Base-by-base conservation (phyloP, 1,140 invertebrate species). In the Sarcophaga peregrina region DNA sequence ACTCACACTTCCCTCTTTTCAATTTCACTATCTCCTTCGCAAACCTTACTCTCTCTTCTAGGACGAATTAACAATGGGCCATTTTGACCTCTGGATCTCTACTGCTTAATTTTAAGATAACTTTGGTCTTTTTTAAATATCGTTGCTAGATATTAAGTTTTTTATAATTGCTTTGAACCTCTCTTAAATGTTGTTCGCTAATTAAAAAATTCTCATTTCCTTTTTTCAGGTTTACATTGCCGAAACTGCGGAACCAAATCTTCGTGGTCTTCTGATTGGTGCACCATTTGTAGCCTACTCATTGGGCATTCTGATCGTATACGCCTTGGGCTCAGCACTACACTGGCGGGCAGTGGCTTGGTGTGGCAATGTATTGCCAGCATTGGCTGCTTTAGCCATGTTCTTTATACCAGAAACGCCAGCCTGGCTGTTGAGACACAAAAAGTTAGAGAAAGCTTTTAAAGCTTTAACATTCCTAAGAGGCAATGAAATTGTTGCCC, bases 361-460 rank as follows among this genome's bases (percentile, higher is more conserved):
- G 84, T 91, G 93, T 20, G 93, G 93, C 52, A 92, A 92, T 20
- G 87, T 94, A 37, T 87, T 95, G 45, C 94, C 95, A 0, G 48
- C 90, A 0, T 46, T 93, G 20, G 92, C 93, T 0, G 89, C 94
- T 17, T 81, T 93, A 1, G 91, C 93, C 10, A 89, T 95, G 8
- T 92, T 92, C 82, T 91, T 93, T 73, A 92, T 95, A 50, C 95
- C 95, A 0, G 95, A 96, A 87, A 94, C 94, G 83, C 95, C 95
- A 2, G 92, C 92, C 4, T 96, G 95, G 95, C 90, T 95, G 7
- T 91, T 94, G 0, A 91, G 93, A 45, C 91, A 92, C 82, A 92
- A 93, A 7, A 91, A 92, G 74, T 91, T 93, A 54, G 92, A 93
- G 8, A 91, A 93, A 9, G 95, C 95, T 0, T 92, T 92, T 85